These are phyloP conservation scores for Acanthoscelides obtectus DNA, from an alignment of 2,888 invertebrate species.

Conservation along the genomic window DNA sequence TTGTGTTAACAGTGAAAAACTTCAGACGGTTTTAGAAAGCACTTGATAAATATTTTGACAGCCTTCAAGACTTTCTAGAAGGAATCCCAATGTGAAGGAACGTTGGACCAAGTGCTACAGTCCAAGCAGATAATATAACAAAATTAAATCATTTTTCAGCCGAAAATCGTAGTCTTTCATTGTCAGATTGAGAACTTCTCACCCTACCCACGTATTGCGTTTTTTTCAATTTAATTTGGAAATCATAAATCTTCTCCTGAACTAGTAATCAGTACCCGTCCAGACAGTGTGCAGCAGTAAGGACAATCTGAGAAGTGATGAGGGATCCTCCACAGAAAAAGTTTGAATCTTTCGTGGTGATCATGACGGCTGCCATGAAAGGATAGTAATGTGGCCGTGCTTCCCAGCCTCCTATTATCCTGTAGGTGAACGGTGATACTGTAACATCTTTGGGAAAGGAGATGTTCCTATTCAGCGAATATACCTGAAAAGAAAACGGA, in stretches of 20 bases:
- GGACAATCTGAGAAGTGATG: constrained; percentile 19
- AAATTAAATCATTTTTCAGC: too few species aligned
- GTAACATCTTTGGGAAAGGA: not conserved
- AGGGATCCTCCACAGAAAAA: constrained; percentile 27
- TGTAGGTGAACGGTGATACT: not conserved
- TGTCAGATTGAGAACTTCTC: too few species aligned
- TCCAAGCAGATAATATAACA: too few species aligned
- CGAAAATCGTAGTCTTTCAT: too few species aligned
- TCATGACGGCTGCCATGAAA: constrained; percentile 23
- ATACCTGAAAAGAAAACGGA: not conserved
- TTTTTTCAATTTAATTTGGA: too few species aligned
- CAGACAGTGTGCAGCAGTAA: constrained; percentile 27
- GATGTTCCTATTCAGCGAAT: not conserved
- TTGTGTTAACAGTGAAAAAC: too few species aligned
- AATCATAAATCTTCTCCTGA: not conserved
- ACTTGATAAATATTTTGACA: too few species aligned
- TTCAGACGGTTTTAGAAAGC: too few species aligned
- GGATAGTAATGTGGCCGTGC: constrained; percentile 21
- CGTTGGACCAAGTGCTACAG: too few species aligned
- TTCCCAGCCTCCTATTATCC: constrained; percentile 16
- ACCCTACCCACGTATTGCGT: too few species aligned
- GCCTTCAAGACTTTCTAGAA: too few species aligned
- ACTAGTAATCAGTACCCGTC: constrained; percentile 14
- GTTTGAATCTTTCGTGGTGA: constrained; percentile 9
- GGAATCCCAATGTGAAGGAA: too few species aligned